Base-by-base conservation (phyloP, 92 coral and sea anemone genomes). In the Bergia sp. region DNA sequence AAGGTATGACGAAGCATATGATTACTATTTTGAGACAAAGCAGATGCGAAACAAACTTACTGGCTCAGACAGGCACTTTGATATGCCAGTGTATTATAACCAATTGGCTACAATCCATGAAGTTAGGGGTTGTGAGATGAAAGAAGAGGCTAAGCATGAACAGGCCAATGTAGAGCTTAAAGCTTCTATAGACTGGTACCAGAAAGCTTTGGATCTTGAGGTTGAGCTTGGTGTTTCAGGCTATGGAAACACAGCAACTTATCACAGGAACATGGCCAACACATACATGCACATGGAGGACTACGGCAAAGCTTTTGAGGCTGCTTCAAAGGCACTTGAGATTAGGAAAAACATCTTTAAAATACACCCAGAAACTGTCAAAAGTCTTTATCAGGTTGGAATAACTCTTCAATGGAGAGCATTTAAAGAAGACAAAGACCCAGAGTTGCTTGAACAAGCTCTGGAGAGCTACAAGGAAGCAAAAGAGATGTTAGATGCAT, bases 351-450 rank as follows among this genome's bases (percentile, higher is more conserved):
- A 64, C 7, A 20, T 81, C 44, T 37, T 57, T 58, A 41, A 64
- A 11, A 18, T 43, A 37, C 85, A 81, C 73, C 85, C 73, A 5
- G 85, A 81, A 16, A 81, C 73, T 36, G 49, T 81, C 53, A 44
- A 29, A 6, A 82, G 86, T 64, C 86, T 82, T 66, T 82, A 82
- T 23, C 86, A 82, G 57, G 76, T 82, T 82, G 86, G 76, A 18
- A 66, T 82, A 65, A 64, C 86, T 18, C 86, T 82, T 21, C 78
- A 83, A 21, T 83, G 86, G 86, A 83, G 57, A 83, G 77, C 77
- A 40, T 20, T 4, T n/a, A n/a, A 16, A 4, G 37, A 37, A 3
- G 50, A 61, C 29, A 1, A 61, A 3, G 29, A 61, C 29, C 69
- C 69, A 61, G 69, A 61, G 69, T 18, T 61, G 69, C 69, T 61